Conservation (phyloP, 2,113 vertebrate genomes). For the Hippoglossus stenolepis region DNA sequence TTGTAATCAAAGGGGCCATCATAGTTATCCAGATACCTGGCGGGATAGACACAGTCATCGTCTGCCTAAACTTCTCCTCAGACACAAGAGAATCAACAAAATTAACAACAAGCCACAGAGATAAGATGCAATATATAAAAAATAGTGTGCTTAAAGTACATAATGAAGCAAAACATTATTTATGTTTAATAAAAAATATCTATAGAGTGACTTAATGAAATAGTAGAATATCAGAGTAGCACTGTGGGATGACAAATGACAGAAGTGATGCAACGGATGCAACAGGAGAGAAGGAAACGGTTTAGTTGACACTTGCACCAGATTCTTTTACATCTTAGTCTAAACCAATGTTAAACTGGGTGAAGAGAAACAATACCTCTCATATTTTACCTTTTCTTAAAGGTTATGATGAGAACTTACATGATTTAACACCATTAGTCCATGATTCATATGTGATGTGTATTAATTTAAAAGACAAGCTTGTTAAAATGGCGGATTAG, state of each 20-base stretch:
- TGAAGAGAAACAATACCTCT: slow-evolving; percentile 25
- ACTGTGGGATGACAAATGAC: slow-evolving; percentile 62
- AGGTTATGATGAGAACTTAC: slow-evolving; percentile 23
- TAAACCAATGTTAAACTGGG: slow-evolving; percentile 48
- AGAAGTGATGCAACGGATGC: slow-evolving; percentile 67
- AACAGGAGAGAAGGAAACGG: slow-evolving; percentile 31
- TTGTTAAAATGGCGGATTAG: slow-evolving; percentile 25
- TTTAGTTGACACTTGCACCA: slow-evolving; percentile 72
- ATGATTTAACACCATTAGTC: slow-evolving; percentile 9
- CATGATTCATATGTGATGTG: background rate
- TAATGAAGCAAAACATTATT: slow-evolving; percentile 22
- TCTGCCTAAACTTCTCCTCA: slow-evolving; percentile 31
- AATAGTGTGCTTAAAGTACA: slow-evolving; percentile 28
- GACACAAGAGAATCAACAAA: slow-evolving; percentile 32
- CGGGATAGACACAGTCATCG: slow-evolving; percentile 77
- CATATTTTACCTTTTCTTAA: slow-evolving; percentile 34
- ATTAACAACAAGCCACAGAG: slow-evolving; percentile 20
- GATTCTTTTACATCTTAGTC: slow-evolving; percentile 71
- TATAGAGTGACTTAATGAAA: slow-evolving; percentile 41
- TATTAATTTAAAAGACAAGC: slow-evolving; percentile 14
- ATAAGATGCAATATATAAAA: slow-evolving; percentile 24
- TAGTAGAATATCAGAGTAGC: slow-evolving; percentile 41
- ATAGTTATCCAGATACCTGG: slow-evolving; percentile 95
- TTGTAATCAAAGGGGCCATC: slow-evolving; percentile 93
- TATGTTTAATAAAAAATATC: slow-evolving; percentile 25